Base-by-base conservation (phyloP, 2,113 vertebrate species). In the Nestor notabilis region DNA sequence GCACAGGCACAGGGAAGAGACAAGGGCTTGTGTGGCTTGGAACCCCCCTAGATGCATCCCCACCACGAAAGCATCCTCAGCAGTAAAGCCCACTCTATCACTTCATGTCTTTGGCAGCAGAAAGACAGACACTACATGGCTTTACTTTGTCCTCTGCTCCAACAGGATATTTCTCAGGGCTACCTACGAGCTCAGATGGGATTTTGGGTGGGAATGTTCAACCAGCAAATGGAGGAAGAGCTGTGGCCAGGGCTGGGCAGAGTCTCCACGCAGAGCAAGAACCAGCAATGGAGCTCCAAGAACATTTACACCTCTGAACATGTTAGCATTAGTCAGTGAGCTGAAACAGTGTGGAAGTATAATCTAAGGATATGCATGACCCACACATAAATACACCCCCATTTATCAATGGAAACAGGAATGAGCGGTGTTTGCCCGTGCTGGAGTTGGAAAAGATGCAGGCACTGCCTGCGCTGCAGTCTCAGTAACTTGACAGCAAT, bases 401-500 rank as follows among this genome's bases (percentile, higher is more conserved):
- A 0, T 71, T 68, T 64, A 74, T 58, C 89, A 41, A 0, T 0
- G n/a, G 46, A 53, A 74, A 55, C 21, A 77, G 82, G 74, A 72
- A 55, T 0, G 3, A 83, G 55, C 1, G 20, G 21, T 43, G 39
- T 39, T 44, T 52, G 71, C 44, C 66, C 1, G 0, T n/a, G 61
- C 70, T 89, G 83, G 63, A 76, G 70, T 71, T 50, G 89, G 84
- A 55, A n/a, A 65, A 65, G 83, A 63, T 21, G 53, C 5, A 29
- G 70, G 85, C 64, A 84, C 49, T 8, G 27, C 50, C 83, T 88
- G 89, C 93, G 75, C 84, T 60, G 33, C 1, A 6, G 87, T 50
- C 39, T 64, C 77, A 86, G 66, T 81, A 81, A 61, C 81, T 92
- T 35, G 21, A 87, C 96, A 97, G 95, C 90, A 77, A 72, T 82